Evolutionary conservation across 2,888 invertebrate genomes (phyloP).

Genomic region (Chrysolina haemoptera): DNA sequence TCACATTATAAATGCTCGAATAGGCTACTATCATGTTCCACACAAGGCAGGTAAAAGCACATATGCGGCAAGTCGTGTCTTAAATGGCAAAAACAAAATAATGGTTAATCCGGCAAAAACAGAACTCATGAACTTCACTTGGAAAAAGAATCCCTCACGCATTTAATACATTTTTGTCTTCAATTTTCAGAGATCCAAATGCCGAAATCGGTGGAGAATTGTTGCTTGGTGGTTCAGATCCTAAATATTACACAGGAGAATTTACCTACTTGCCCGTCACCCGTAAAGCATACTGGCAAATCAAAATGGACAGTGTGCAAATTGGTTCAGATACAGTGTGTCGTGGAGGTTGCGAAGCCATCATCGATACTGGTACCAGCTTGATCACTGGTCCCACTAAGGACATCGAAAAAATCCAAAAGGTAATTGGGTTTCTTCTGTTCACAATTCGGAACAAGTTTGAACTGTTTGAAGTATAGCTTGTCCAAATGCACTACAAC

Average conservation of each 20-base stretch:
- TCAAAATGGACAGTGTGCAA: slow-evolving; percentile 80
- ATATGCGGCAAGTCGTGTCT: too few species aligned
- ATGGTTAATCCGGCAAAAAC: too few species aligned
- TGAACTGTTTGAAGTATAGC: too few species aligned
- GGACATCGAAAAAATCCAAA: slow-evolving; percentile 85
- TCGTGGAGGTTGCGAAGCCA: slow-evolving; percentile 88
- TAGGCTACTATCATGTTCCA: too few species aligned
- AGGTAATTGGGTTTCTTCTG: slow-evolving; percentile 70
- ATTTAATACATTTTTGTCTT: too few species aligned
- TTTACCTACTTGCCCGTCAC: slow-evolving; percentile 91
- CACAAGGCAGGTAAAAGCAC: too few species aligned
- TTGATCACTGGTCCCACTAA: slow-evolving; percentile 91
- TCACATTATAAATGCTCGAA: too few species aligned
- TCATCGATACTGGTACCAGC: slow-evolving; percentile 96
- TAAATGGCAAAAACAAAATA: too few species aligned
- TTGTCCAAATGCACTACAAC: too few species aligned
- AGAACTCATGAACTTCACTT: too few species aligned
- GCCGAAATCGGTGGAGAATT: slow-evolving; percentile 87
- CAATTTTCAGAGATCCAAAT: slow-evolving; percentile 79
- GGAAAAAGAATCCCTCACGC: too few species aligned
- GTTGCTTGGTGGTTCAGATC: slow-evolving; percentile 95
- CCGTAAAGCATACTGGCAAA: slow-evolving; percentile 93
- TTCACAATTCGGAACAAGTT: too few species aligned
- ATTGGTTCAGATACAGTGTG: slow-evolving; percentile 77
- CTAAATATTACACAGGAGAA: slow-evolving; percentile 87